Base-by-base conservation (phyloP, 2,797 vertebrate genomes). In the Malurus leucopterus region DNA sequence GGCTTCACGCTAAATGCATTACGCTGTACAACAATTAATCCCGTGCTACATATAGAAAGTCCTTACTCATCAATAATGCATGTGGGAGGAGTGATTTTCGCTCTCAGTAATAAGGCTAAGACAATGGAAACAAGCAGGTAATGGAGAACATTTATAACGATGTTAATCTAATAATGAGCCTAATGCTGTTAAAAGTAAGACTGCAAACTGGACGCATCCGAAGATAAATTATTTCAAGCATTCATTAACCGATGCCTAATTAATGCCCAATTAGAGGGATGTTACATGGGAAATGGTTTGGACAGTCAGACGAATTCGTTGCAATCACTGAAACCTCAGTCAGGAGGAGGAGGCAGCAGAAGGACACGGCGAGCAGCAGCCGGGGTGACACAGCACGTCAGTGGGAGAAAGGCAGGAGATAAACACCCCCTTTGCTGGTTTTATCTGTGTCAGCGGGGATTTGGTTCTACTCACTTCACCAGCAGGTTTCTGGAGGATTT, bases 211-310 rank as follows among this genome's bases (percentile, higher is more conserved):
- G 97, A 96, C 94, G 93, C 93, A 94, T 96, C 96, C 74, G 92
- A 96, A 97, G 97, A 97, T 97, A 97, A 97, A 97, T 97, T 96
- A 96, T 97, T 97, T 96, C 96, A 95, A 97, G 97, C 94, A 84
- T 97, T 97, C 96, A 97, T 97, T 98, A 97, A 97, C 95, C 79
- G 97, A 96, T 97, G 97, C 95, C 97, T 98, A 97, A 98, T 98
- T 98, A 98, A 97, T 96, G 96, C 94, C 93, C 96, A 97, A 97
- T 98, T 98, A 97, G 95, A 95, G 95, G 93, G 92, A 95, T 95
- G 93, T 94, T 96, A 88, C 93, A 95, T 95, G 95, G 96, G 95
- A 97, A 96, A 95, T 90, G 86, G 92, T 93, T 94, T 53, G 95
- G 96, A 96, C 96, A 93, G 90, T 94, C 32, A 36, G 64, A 87